These are phyloP conservation scores for Porphyrio hochstetteri DNA, from an alignment of 2,113 vertebrate species.

Conservation along the genomic window DNA sequence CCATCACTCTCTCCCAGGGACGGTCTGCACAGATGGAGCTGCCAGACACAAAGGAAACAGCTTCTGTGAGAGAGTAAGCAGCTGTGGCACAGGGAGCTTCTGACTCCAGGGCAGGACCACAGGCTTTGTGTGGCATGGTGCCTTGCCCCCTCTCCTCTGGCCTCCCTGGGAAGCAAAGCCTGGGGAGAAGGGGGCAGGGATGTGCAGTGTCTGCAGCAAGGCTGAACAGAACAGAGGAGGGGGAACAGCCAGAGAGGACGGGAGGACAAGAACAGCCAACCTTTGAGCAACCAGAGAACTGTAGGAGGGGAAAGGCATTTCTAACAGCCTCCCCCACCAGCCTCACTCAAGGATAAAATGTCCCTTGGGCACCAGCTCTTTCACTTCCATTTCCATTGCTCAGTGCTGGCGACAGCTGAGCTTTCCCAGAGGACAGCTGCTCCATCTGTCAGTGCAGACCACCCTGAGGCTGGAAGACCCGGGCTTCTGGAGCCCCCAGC, in stretches of 20 bases:
- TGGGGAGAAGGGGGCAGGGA: background rate
- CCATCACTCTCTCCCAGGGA: background rate
- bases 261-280: background rate
- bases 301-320: background rate
- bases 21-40: background rate
- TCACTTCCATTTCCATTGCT: background rate
- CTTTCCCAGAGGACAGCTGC: background rate
- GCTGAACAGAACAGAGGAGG: background rate
- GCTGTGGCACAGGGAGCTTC: background rate
- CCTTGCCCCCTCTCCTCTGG: background rate
- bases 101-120: background rate
- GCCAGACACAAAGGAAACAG: slow-evolving; percentile 3
- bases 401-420: background rate
- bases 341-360: background rate
- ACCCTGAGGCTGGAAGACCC: background rate
- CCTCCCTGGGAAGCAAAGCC: background rate
- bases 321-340: background rate
- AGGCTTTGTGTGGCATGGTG: background rate
- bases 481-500: background rate
- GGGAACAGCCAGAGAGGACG: background rate
- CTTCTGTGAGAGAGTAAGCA: background rate
- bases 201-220: accelerated
- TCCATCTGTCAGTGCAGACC: background rate
- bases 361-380: background rate
- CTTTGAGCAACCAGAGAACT: background rate